Evolutionary conservation across 1,140 invertebrate genomes (phyloP).

Genomic region (Leptinotarsa defecta): DNA sequence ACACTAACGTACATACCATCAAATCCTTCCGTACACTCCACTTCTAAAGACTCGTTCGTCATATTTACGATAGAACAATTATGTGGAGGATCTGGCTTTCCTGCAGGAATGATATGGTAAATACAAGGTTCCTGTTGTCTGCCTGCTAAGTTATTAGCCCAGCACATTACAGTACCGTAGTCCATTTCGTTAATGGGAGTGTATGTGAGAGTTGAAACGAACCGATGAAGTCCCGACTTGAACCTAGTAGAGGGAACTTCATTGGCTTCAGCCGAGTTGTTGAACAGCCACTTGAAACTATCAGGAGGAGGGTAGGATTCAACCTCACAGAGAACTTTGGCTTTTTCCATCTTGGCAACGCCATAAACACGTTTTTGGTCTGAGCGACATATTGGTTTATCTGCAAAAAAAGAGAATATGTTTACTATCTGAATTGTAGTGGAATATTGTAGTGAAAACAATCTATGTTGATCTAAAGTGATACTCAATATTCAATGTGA

Average conservation of each 20-base stretch:
- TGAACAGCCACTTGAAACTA: slow-evolving; percentile 87
- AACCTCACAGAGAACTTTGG: slow-evolving; percentile 80
- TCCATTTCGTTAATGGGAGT: slow-evolving; percentile 78
- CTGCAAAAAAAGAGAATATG: slow-evolving; percentile 59
- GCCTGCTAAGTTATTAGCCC: slow-evolving; percentile 69
- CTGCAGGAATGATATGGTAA: slow-evolving; percentile 74
- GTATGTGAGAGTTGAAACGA: slow-evolving; percentile 76
- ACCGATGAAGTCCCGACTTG: slow-evolving; percentile 64
- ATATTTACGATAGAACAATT: slow-evolving; percentile 82
- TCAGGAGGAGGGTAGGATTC: slow-evolving; percentile 83
- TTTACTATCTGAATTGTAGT: too few relatives aligned
- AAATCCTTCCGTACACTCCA: slow-evolving; percentile 79
- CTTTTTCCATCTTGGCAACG: slow-evolving; percentile 81
- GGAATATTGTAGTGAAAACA: too few relatives aligned
- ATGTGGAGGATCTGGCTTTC: slow-evolving; percentile 78
- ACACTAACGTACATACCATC: slow-evolving; percentile 65
- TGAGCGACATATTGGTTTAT: slow-evolving; percentile 80
- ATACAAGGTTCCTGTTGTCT: slow-evolving; percentile 72
- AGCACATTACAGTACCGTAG: slow-evolving; percentile 72
- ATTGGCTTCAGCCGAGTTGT: slow-evolving; percentile 81
- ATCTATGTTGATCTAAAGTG: too few relatives aligned
- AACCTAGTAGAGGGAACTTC: slow-evolving; percentile 71
- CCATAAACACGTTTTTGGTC: slow-evolving; percentile 82
- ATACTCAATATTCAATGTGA: too few relatives aligned
- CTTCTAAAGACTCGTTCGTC: slow-evolving; percentile 73